Evolutionary conservation across 2,888 invertebrate species (phyloP).

Genomic region (Oligia fasciuncula): DNA sequence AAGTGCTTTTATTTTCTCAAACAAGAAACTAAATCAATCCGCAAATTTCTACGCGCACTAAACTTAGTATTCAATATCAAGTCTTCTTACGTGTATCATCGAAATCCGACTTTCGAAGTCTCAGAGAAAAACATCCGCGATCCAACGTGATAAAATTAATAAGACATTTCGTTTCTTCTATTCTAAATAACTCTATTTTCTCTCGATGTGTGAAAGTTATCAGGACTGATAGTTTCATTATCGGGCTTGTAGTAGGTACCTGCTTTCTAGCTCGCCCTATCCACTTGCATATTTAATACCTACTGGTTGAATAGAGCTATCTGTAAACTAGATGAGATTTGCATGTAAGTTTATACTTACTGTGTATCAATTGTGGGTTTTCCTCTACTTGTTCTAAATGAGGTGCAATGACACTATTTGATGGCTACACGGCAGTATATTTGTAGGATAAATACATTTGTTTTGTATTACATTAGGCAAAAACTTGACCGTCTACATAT

Average conservation of each 20-base stretch:
- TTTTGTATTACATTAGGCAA: background rate
- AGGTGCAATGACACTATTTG: background rate
- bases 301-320: conserved; percentile 33
- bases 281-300: conserved; percentile 48
- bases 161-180: conserved; percentile 51
- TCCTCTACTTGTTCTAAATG: background rate
- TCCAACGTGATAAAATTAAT: conserved; percentile 53
- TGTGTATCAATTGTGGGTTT: conserved; percentile 26
- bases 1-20: conserved; percentile 16
- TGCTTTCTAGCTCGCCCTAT: conserved; percentile 61
- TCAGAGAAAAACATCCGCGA: conserved; percentile 53
- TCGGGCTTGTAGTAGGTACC: conserved; percentile 15
- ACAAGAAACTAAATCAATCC: conserved; percentile 22
- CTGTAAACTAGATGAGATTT: conserved; percentile 49
- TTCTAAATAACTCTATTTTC: conserved; percentile 52
- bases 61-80: conserved; percentile 51
- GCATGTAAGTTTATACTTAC: conserved; percentile 40
- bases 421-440: background rate
- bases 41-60: conserved; percentile 18
- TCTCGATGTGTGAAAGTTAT: conserved; percentile 56
- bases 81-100: conserved; percentile 29
- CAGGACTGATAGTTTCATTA: conserved; percentile 61
- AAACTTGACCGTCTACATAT: background rate
- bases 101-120: conserved; percentile 50
- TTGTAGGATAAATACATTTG: background rate